Evolutionary conservation across 2,113 vertebrate species (phyloP), one percentile per base, ranked within the genome.

Genomic region (Chaetodon auriga): DNA sequence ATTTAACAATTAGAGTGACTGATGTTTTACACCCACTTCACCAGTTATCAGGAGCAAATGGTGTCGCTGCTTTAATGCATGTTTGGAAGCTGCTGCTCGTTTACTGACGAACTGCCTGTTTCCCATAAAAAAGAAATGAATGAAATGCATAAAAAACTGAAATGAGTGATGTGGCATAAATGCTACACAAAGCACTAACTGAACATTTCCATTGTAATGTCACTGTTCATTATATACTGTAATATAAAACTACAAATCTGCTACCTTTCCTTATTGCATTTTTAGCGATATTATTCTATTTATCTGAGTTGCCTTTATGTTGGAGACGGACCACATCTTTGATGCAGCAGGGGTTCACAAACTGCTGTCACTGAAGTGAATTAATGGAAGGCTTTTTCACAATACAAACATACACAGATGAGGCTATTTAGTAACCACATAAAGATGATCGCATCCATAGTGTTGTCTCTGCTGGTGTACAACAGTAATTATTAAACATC

Each of bases 171-270:
- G 21, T 69, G 58, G 60, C 23, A 64, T 74, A 70, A 65, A 76
- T 48, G 35, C 41, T 83, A 81, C 57, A 68, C 79, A 84, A 81
- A 11, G 35, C 71, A 68, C 60, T 35, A 62, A 78, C 71, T 63
- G n/a, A 85, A 72, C 68, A 80, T 80, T 79, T 74, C 66, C 43
- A 68, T 75, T 23, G 74, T 38, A 66, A 86, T 63, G 84, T 77
- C 71, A 83, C 41, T 61, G 71, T 63, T 84, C 38, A 23, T 70
- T 53, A 71, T 23, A 48, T 81, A 78, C n/a, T 82, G 45, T 53
- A 63, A 78, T 93, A 94, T 41, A 94, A 94, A 94, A 91, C 90
- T 90, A 90, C 85, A 92, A 79, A 90, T 89, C 35, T 80, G 70
- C 75, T 70, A 77, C 66, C 46, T 79, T 36, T 83, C 69, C 43